phyloP scores from a whole-genome alignment of 2,797 vertebrate species.

The Scleropages formosus region DNA sequence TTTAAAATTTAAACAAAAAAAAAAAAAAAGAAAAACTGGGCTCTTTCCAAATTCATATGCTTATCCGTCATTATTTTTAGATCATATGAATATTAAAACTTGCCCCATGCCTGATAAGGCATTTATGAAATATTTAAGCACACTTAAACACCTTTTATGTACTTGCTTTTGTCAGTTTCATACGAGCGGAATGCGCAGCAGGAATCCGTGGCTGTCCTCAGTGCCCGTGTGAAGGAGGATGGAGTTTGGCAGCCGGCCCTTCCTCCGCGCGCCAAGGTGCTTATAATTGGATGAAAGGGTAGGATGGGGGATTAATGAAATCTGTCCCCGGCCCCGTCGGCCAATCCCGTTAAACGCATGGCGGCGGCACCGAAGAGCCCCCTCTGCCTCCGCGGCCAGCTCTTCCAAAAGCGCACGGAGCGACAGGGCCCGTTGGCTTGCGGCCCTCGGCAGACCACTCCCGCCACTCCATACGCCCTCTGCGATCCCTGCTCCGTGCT shows the following conservation, averaged over 20 bases:
- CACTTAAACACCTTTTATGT: too few relatives aligned
- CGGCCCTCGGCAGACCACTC: slow-evolving; percentile 13
- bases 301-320: slow-evolving; percentile 51
- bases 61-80: too few relatives aligned
- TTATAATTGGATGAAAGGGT: slow-evolving; percentile 60
- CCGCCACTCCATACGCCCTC: background rate
- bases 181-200: too few relatives aligned
- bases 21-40: too few relatives aligned
- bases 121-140: too few relatives aligned
- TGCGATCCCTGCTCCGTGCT: too few relatives aligned
- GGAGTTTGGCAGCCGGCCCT: slow-evolving; percentile 4
- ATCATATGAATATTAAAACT: too few relatives aligned
- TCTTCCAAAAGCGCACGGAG: slow-evolving; percentile 30
- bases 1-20: too few relatives aligned
- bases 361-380: slow-evolving; percentile 37
- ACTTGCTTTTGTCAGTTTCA: too few relatives aligned
- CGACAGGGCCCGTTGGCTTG: slow-evolving; percentile 39
- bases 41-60: too few relatives aligned
- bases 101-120: too few relatives aligned
- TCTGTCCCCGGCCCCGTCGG: slow-evolving; percentile 47
- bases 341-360: slow-evolving; percentile 59
- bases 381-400: slow-evolving; percentile 25
- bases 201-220: too few relatives aligned
- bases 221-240: background rate
- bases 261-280: slow-evolving; percentile 54